phyloP scores from a whole-genome alignment of 1,140 invertebrate genomes.

The Drosophila cardini region DNA sequence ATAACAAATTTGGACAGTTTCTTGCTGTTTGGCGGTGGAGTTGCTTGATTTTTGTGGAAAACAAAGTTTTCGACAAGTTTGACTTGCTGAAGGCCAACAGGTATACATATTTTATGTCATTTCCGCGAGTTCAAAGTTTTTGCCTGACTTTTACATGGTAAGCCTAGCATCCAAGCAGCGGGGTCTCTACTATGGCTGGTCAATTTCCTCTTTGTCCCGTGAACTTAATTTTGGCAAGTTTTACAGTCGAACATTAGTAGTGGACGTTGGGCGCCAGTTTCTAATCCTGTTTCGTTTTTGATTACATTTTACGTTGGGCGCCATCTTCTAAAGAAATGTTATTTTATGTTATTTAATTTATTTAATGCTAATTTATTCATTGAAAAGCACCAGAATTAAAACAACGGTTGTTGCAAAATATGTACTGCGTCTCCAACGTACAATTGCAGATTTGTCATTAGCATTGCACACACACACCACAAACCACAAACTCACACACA shows the following conservation, averaged over 20 bases:
- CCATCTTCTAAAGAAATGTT: no score
- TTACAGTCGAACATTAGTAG: no score
- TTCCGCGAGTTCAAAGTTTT: slow-evolving; percentile 62
- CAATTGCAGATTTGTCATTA: neutral
- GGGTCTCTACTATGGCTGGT: neutral
- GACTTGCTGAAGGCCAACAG: slow-evolving; percentile 58
- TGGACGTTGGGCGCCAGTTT: neutral
- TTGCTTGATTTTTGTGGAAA: slow-evolving; percentile 27
- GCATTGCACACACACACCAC: neutral
- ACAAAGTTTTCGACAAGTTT: slow-evolving; percentile 67
- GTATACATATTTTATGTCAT: slow-evolving; percentile 74
- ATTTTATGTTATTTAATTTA: no score
- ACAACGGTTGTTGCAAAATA: no score
- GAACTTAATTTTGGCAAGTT: neutral
- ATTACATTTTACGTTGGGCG: neutral
- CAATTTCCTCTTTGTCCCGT: neutral
- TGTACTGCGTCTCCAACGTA: no score
- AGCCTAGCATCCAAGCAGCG: slow-evolving; percentile 55
- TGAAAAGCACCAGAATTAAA: no score
- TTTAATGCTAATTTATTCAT: no score
- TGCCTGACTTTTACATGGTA: slow-evolving; percentile 49
- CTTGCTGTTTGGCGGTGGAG: neutral
- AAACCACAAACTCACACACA: neutral
- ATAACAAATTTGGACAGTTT: neutral
- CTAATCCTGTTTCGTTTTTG: no score